Percentiles rank a stretch among this genome's conserved stretches.
Conservation (phyloP, 2,113 vertebrate genomes). For the Podilymbus podiceps region DNA sequence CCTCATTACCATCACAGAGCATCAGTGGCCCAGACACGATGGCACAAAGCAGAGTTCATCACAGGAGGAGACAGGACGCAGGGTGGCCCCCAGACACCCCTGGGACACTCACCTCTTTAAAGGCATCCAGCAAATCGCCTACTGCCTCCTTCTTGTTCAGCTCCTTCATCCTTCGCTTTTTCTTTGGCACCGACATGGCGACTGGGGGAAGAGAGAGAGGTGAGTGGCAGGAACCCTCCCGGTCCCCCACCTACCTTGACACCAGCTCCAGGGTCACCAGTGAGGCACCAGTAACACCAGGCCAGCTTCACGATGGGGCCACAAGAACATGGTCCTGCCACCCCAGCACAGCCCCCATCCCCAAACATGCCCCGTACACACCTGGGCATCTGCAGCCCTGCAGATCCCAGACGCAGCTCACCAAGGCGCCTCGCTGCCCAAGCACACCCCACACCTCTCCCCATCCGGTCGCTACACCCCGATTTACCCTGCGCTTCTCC, state of each 20-base stretch:
- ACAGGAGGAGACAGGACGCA: neutral
- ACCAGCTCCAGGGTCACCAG: neutral
- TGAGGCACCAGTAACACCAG: neutral
- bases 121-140: constrained; percentile 94
- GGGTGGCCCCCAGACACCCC: fast-evolving
- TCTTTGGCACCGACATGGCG: constrained; percentile 94
- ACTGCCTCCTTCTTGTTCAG: constrained; percentile 93
- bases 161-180: constrained; percentile 93
- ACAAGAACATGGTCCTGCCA: fast-evolving
- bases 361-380: fast-evolving
- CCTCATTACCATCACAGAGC: constrained; percentile 44
- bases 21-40: constrained; percentile 63
- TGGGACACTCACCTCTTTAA: constrained; percentile 87
- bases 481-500: neutral
- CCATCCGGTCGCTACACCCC: fast-evolving
- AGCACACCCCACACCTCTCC: neutral
- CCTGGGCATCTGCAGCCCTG: neutral
- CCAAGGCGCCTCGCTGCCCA: neutral
- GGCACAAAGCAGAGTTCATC: constrained; percentile 39
- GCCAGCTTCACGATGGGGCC: fast-evolving
- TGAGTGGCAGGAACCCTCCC: neutral
- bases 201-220: constrained; percentile 54
- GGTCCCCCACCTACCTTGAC: fast-evolving
- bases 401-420: neutral
- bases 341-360: neutral